Conservation (phyloP, 2,797 vertebrate genomes). For the Anguilla megastoma region DNA sequence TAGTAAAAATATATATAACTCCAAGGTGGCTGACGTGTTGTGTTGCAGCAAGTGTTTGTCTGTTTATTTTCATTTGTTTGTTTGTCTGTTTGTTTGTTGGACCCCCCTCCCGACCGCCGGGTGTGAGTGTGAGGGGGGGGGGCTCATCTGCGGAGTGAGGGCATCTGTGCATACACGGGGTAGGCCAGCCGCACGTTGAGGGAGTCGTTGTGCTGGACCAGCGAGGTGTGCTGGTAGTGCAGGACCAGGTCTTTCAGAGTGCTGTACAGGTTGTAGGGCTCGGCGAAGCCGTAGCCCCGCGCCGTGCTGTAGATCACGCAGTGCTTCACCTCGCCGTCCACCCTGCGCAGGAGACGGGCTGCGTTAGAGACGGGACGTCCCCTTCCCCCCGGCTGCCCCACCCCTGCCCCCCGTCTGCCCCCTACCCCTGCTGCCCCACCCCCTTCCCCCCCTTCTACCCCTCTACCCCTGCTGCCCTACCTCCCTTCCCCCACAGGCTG, state of each 20-base stretch:
- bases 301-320: conserved; percentile 95
- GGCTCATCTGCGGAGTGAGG: conserved; percentile 90
- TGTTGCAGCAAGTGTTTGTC: conserved; percentile 70
- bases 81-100: conserved; percentile 37
- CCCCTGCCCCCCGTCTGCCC: no score
- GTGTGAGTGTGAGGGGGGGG: conserved; percentile 36
- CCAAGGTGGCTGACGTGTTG: conserved; percentile 76
- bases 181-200: conserved; percentile 91
- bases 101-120: conserved; percentile 40
- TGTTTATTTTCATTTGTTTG: conserved; percentile 43
- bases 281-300: conserved; percentile 90
- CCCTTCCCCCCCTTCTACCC: no score
- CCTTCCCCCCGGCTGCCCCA: neutral
- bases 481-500: no score
- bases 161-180: conserved; percentile 91
- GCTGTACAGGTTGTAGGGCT: conserved; percentile 94
- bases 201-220: conserved; percentile 95
- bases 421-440: no score
- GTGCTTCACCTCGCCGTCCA: conserved; percentile 93
- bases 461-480: no score
- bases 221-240: conserved; percentile 93
- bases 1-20: conserved; percentile 89
- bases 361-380: neutral
- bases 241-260: conserved; percentile 95
- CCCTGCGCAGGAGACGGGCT: conserved; percentile 65